phyloP scores from a whole-genome alignment of 2,797 vertebrate species.

The Syndactyla subalaris region DNA sequence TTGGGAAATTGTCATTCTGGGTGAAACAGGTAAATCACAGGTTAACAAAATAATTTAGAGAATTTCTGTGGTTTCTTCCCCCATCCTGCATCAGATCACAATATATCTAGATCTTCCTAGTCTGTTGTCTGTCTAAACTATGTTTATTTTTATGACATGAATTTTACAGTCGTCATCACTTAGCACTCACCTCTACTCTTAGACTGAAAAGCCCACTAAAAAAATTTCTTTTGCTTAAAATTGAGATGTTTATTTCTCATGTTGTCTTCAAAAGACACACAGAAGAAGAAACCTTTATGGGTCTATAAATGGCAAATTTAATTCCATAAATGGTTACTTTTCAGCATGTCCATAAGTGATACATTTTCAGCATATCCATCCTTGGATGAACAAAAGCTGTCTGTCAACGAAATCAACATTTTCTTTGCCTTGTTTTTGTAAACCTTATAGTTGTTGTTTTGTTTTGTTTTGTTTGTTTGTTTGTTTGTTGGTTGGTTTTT shows the following conservation, averaged over 20 bases:
- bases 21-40: neutral
- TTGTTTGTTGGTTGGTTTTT: too few species aligned
- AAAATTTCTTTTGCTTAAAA: neutral
- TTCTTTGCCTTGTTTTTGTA: neutral
- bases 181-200: neutral
- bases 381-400: neutral
- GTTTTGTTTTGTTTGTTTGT: too few species aligned
- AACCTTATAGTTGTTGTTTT: neutral
- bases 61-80: neutral
- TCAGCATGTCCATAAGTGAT: neutral
- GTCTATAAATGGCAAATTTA: neutral
- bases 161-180: neutral
- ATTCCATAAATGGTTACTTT: neutral
- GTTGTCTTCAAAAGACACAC: neutral
- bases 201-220: neutral
- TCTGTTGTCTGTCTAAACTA: neutral
- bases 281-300: neutral
- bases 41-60: neutral
- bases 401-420: fast-evolving
- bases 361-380: neutral
- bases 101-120: neutral
- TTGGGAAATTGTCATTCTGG: neutral
- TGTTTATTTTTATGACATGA: neutral
- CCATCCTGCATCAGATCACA: neutral
- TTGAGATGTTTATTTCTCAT: neutral